A percentile compares a stretch with the other conserved stretches of the same genome.
Conservation (phyloP, 2,888 invertebrate genomes). For the Heliconius sara region DNA sequence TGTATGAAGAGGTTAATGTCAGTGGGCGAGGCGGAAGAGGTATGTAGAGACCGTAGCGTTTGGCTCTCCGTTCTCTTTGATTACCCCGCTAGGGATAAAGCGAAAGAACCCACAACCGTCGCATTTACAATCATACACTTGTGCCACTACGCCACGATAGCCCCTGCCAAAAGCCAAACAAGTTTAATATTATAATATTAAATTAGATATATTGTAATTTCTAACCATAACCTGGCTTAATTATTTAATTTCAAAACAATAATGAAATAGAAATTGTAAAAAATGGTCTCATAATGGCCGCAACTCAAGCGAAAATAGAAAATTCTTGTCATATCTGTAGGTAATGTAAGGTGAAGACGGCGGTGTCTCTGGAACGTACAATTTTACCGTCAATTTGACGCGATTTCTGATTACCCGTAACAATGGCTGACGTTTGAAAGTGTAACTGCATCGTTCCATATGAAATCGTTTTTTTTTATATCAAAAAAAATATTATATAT, state of each 20-base stretch:
- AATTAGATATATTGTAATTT: too few species aligned
- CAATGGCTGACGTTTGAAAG: constrained; percentile 53
- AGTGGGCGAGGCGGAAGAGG: too few species aligned
- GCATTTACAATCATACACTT: too few species aligned
- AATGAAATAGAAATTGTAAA: background rate
- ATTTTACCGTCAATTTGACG: constrained; percentile 80
- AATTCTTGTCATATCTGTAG: constrained; percentile 56
- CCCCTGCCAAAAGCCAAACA: background rate
- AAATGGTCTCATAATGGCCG: background rate
- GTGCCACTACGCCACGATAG: too few species aligned
- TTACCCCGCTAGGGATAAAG: too few species aligned
- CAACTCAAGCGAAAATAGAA: constrained; percentile 34
- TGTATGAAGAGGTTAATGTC: too few species aligned
- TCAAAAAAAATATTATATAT: background rate
- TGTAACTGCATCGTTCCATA: constrained; percentile 50
- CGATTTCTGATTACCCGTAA: constrained; percentile 61
- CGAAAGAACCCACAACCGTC: too few species aligned
- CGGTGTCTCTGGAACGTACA: constrained; percentile 53
- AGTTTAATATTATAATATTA: background rate
- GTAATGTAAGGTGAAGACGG: constrained; percentile 30
- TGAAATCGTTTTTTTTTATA: background rate
- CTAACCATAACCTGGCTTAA: background rate
- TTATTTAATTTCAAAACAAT: background rate
- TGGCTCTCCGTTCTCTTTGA: too few species aligned
- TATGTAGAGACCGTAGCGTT: too few species aligned